These are phyloP conservation scores for Notothenia coriiceps DNA, from an alignment of 2,113 vertebrate species.

Conservation along the genomic window DNA sequence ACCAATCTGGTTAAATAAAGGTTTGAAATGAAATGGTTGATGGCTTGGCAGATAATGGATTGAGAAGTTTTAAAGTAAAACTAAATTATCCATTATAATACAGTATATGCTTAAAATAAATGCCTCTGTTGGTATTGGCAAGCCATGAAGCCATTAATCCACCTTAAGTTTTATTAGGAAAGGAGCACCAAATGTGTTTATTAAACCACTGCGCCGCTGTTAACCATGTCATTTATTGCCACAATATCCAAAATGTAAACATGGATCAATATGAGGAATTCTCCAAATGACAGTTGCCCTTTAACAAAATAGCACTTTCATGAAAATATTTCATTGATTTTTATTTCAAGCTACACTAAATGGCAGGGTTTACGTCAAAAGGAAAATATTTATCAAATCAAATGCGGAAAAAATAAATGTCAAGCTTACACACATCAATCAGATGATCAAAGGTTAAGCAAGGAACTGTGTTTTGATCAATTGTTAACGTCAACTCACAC, in stretches of 20 bases:
- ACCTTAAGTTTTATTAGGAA: too few species aligned
- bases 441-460: neutral
- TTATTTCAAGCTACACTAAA: conserved; percentile 26
- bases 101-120: neutral
- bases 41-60: neutral
- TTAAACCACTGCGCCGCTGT: neutral
- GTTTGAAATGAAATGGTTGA: neutral
- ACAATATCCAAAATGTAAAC: conserved; percentile 2
- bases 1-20: too few species aligned
- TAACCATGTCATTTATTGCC: neutral
- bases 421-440: neutral
- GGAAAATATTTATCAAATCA: neutral
- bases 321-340: conserved; percentile 40
- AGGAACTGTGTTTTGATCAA: neutral
- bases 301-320: conserved; percentile 28
- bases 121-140: too few species aligned
- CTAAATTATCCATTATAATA: neutral
- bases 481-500: neutral
- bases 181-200: neutral
- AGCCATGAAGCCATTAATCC: too few species aligned
- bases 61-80: neutral
- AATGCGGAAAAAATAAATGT: neutral
- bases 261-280: conserved; percentile 16
- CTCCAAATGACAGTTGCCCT: conserved; percentile 32
- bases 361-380: conserved; percentile 7